These are phyloP conservation scores for Xylota segnis DNA, from an alignment of 2,888 invertebrate genomes.

Conservation along the genomic window DNA sequence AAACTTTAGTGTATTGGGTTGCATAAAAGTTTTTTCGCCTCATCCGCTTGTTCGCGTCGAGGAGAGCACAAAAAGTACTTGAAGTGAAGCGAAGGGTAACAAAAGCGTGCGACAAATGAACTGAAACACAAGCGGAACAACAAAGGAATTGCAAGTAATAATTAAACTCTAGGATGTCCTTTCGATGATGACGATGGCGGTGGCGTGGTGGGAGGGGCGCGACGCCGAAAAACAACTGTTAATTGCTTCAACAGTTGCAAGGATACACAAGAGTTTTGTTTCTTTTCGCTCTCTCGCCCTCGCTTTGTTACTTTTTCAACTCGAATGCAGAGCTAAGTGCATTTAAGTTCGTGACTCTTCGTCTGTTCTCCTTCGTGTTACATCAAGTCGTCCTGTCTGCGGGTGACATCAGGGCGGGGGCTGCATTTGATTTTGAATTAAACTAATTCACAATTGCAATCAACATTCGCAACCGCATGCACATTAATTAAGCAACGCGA, in stretches of 20 bases:
- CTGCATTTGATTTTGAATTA: slow-evolving; percentile 35
- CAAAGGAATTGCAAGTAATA: slow-evolving; percentile 73
- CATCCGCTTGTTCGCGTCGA: slow-evolving; percentile 7
- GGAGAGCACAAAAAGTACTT: slow-evolving; percentile 37
- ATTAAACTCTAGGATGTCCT: slow-evolving; percentile 73
- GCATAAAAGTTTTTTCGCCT: slow-evolving; percentile 33
- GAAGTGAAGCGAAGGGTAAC: slow-evolving; percentile 32
- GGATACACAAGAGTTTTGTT: slow-evolving; percentile 53
- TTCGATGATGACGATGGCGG: slow-evolving; percentile 40
- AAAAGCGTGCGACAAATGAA: slow-evolving; percentile 74
- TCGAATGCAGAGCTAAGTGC: slow-evolving; percentile 56
- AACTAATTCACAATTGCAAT: slow-evolving; percentile 66
- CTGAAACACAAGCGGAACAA: slow-evolving; percentile 69
- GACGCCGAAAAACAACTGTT: slow-evolving; percentile 69
- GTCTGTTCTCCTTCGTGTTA: slow-evolving; percentile 12
- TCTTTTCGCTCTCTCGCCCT: neutral
- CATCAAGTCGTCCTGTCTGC: neutral
- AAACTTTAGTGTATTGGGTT: slow-evolving; percentile 32
- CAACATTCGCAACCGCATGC: slow-evolving; percentile 60
- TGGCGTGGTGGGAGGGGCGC: neutral
- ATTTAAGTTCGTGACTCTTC: slow-evolving; percentile 66
- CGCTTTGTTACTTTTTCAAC: slow-evolving; percentile 16
- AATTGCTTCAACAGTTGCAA: slow-evolving; percentile 75
- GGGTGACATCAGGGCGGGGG: neutral
- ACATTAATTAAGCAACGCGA: slow-evolving; percentile 64